A percentile compares a stretch with the other conserved stretches of the same genome.
phyloP scores from a whole-genome alignment of 2,797 vertebrate species.

The Hipposideros larvatus region DNA sequence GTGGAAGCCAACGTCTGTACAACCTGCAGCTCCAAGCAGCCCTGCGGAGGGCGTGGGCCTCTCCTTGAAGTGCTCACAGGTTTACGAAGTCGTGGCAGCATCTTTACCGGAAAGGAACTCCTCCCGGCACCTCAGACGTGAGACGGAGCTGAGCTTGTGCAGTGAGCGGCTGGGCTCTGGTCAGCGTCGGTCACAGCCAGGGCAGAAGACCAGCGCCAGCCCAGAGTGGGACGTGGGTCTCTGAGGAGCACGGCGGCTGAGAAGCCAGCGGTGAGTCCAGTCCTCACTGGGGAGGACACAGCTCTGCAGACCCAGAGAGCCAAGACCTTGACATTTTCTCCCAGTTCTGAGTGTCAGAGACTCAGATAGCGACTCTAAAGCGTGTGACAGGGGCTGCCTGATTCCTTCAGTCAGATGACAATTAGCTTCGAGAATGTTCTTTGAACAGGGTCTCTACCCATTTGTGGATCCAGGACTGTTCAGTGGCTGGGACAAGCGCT shows the following conservation, averaged over 20 bases:
- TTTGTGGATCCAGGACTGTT: accelerated
- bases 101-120: accelerated
- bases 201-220: background rate
- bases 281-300: background rate
- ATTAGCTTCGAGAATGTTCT: background rate
- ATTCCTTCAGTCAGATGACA: background rate
- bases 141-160: background rate
- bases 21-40: background rate
- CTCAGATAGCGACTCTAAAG: too few relatives aligned
- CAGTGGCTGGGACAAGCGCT: accelerated
- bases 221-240: accelerated
- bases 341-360: background rate
- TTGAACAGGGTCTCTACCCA: background rate
- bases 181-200: background rate
- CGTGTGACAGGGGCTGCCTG: accelerated
- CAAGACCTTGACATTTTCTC: accelerated
- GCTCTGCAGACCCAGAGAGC: background rate
- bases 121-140: accelerated
- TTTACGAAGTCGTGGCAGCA: accelerated
- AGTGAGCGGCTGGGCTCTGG: background rate
- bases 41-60: accelerated
- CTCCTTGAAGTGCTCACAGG: accelerated
- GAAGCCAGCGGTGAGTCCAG: accelerated
- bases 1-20: accelerated
- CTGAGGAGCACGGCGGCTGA: accelerated